Conservation (phyloP, 2,113 vertebrate species). For the Clarias batrachus region DNA sequence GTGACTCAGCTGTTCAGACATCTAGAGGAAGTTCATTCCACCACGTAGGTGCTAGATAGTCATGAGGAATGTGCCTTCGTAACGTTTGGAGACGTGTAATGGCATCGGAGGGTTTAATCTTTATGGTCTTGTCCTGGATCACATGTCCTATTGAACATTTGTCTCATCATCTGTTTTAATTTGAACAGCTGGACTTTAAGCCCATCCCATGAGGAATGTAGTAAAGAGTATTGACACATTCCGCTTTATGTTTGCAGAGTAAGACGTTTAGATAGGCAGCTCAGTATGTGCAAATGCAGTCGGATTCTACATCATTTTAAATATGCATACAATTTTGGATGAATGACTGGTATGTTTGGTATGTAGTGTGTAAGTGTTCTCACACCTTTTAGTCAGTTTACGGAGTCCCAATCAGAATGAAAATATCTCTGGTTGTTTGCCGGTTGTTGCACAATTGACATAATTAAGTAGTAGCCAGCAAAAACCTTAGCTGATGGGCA, state of each 20-base stretch:
- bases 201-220: not conserved
- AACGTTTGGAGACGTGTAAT: constrained; percentile 13
- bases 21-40: too few species aligned
- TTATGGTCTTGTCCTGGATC: not conserved
- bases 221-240: not conserved
- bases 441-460: not conserved
- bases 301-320: not conserved
- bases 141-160: constrained; percentile 4
- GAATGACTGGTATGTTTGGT: not conserved
- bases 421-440: not conserved
- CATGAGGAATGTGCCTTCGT: constrained; percentile 22
- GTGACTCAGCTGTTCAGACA: too few species aligned
- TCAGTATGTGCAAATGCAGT: too few species aligned
- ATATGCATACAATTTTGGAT: not conserved
- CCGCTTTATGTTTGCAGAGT: not conserved
- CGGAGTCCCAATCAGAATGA: not conserved
- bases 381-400: not conserved
- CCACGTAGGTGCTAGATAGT: not conserved
- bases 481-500: not conserved
- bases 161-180: not conserved
- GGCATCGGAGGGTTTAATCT: not conserved
- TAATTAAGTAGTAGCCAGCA: not conserved
- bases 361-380: not conserved
- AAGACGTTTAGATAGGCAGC: not conserved
- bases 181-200: not conserved